Evolutionary conservation across 1,140 invertebrate genomes (phyloP).

Genomic region (Trichomalopsis sarcophagae): DNA sequence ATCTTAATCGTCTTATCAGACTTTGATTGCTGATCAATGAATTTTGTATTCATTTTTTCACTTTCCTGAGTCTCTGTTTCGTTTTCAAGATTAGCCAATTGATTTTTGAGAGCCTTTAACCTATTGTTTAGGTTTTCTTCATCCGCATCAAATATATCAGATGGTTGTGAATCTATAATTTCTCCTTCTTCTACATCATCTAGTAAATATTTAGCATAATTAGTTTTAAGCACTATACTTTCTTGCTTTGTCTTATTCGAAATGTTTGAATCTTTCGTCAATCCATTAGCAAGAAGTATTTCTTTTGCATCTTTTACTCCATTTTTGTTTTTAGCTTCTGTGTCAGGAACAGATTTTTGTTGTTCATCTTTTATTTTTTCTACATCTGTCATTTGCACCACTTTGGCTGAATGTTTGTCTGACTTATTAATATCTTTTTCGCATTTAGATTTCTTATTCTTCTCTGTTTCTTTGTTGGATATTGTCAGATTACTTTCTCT

Average conservation of each 20-base stretch:
- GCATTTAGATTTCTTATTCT: background rate
- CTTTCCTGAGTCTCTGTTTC: conserved; percentile 17
- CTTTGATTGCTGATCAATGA: background rate
- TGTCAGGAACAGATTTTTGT: too few relatives aligned
- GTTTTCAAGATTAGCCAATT: background rate
- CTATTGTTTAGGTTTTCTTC: background rate
- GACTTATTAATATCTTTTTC: background rate
- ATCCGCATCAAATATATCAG: background rate
- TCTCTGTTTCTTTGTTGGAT: background rate
- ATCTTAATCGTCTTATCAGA: background rate
- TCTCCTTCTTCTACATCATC: conserved; percentile 47
- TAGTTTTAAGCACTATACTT: background rate
- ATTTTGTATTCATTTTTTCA: background rate
- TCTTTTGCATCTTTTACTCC: background rate
- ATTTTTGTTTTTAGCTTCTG: background rate
- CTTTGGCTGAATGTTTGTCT: background rate
- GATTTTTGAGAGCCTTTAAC: background rate
- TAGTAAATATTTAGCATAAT: background rate
- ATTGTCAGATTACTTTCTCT: background rate
- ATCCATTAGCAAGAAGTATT: background rate
- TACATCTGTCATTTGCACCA: background rate
- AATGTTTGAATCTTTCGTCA: background rate
- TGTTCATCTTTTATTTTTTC: background rate
- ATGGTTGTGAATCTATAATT: conserved; percentile 36
- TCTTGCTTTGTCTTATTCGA: background rate